phyloP scores from a whole-genome alignment of 2,797 vertebrate species.

The Gallinago solitaria region DNA sequence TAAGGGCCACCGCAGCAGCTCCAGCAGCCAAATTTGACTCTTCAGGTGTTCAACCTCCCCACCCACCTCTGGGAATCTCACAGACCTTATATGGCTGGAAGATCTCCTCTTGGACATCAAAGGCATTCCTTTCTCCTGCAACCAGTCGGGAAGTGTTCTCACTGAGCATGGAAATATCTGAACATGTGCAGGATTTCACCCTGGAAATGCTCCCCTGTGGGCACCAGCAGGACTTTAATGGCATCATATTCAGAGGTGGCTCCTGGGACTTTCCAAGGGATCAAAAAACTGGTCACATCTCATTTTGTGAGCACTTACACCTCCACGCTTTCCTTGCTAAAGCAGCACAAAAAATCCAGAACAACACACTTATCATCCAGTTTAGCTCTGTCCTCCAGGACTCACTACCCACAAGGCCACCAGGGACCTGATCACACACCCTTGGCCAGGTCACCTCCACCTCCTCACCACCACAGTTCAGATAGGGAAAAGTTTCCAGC shows the following conservation, averaged over 20 bases:
- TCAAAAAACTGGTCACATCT: not conserved
- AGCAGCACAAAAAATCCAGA: not conserved
- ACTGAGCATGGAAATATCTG: not conserved
- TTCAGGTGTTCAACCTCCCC: not conserved
- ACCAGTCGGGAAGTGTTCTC: accelerated
- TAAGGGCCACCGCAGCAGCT: not conserved
- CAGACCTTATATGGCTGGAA: accelerated
- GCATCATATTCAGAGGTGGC: not conserved
- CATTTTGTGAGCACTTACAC: not conserved
- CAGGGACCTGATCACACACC: accelerated
- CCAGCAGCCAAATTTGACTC: accelerated
- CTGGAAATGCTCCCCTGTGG: not conserved
- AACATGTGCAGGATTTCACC: accelerated
- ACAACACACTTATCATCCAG: accelerated
- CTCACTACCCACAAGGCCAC: not conserved
- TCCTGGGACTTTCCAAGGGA: not conserved
- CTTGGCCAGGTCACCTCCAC: not conserved
- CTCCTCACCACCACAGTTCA: not conserved
- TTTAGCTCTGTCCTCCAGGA: not conserved
- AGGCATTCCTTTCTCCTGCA: not conserved
- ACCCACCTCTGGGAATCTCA: not conserved
- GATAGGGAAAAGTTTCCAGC: not conserved
- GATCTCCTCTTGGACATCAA: not conserved
- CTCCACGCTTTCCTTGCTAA: not conserved
- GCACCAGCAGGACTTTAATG: not conserved